Conservation (phyloP, 2,797 vertebrate species). For the Oreochromis mossambicus region DNA sequence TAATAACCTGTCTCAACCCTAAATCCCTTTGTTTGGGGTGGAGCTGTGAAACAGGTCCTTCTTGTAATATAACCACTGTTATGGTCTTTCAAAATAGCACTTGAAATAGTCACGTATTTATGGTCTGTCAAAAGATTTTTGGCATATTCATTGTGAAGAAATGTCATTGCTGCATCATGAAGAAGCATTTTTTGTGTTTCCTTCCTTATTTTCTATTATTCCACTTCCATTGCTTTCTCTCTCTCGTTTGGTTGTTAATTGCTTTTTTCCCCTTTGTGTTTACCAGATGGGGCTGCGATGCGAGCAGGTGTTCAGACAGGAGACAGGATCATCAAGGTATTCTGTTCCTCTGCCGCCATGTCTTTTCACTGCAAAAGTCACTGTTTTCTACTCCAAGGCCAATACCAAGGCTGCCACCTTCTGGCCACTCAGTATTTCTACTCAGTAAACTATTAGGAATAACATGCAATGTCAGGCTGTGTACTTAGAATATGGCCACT, state of each 20-base stretch:
- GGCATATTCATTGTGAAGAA: neutral
- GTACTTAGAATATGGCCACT: neutral
- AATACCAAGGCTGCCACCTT: constrained; percentile 65
- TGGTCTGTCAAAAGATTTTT: constrained; percentile 15
- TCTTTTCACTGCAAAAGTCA: constrained; percentile 10
- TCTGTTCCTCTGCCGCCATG: constrained; percentile 2
- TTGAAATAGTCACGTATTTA: constrained; percentile 37
- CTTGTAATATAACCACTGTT: constrained; percentile 65
- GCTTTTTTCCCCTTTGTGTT: constrained; percentile 12
- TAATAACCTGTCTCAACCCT: constrained; percentile 71
- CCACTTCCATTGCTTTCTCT: neutral
- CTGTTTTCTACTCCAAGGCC: neutral
- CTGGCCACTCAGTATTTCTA: constrained; percentile 37
- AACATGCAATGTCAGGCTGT: neutral
- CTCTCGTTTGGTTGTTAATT: neutral
- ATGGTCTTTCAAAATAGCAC: constrained; percentile 56
- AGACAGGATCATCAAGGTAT: constrained; percentile 92
- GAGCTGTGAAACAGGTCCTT: constrained; percentile 72
- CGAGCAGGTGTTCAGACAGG: constrained; percentile 98
- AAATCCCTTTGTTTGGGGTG: constrained; percentile 74
- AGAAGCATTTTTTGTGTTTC: neutral
- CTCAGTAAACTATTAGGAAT: neutral
- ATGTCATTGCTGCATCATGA: neutral
- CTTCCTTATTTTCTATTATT: neutral
- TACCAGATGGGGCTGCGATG: constrained; percentile 98